Evolutionary conservation across 1,140 invertebrate species (phyloP), one percentile per base, ranked within the genome.

Genomic region (Fopius arisanus): DNA sequence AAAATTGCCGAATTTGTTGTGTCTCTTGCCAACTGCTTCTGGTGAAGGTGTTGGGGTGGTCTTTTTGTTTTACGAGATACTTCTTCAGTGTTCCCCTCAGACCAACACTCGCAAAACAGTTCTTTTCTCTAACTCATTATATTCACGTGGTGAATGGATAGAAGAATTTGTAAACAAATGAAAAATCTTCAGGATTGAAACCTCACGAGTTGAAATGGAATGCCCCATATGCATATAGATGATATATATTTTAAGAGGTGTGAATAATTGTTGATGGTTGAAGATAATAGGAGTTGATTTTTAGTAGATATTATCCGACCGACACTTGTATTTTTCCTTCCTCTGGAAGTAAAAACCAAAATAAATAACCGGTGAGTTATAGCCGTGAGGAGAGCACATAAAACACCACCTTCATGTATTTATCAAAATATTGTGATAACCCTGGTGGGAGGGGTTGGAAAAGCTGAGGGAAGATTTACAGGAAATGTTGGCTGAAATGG

Each of bases 361-460:
- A 86, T 83, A 82, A 86, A 85, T 83, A 82, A 85, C 80, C 78
- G 75, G 67, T 82, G 82, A 86, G 80, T 85, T 86, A 83, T 81
- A 70, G 77, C 54, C 78, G 66, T 71, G 69, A 76, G 70, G 75
- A 80, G 80, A 80, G 78, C 74, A 79, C 78, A 80, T 82, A 84
- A 82, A 86, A 84, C 81, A 83, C 40, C 80, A 81, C 80, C 81
- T 84, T 29, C 78, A 81, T 82, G 81, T 84, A 87, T 87, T 87
- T 88, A 82, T 88, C 84, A 86, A 88, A 87, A 88, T 87, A 88
- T 88, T 86, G 80, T 84, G 84, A 86, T 83, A 85, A 81, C 81
- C 63, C 37, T 16, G 26, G 59, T 19, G 59, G 63, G 70, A 40
- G 40, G 59, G 37, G 41, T 48, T 16, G 54, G 23, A 62, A 63